Percentiles rank a stretch among this genome's conserved stretches.
Evolutionary conservation across 2,113 vertebrate genomes (phyloP).

Genomic region (Pyrgilauda ruficollis): DNA sequence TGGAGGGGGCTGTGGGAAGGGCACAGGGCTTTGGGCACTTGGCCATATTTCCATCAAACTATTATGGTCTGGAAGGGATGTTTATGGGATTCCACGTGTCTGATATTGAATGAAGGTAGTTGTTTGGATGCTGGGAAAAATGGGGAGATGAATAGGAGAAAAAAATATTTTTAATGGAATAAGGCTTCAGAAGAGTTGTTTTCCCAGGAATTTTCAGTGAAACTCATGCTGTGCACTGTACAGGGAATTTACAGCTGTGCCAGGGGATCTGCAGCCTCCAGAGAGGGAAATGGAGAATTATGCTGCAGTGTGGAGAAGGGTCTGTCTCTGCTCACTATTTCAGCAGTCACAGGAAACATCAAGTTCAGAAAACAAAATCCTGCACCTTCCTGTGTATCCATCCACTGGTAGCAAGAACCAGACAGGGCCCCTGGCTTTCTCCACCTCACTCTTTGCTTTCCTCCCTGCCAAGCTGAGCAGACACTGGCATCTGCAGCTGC

Average conservation of each 20-base stretch:
- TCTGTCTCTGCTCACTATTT: background rate
- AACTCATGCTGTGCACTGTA: background rate
- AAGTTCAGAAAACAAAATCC: background rate
- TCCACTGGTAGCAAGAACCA: background rate
- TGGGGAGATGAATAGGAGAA: background rate
- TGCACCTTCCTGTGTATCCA: background rate
- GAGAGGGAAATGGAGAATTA: background rate
- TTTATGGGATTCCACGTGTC: background rate
- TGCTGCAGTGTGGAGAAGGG: background rate
- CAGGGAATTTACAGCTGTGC: background rate
- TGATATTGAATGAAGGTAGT: background rate
- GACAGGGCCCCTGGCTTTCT: background rate
- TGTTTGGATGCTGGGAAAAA: background rate
- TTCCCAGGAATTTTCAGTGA: background rate
- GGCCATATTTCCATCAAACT: background rate
- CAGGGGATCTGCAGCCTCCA: background rate
- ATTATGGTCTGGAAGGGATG: background rate
- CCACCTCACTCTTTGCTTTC: background rate
- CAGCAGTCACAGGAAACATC: background rate
- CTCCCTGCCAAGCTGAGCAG: background rate
- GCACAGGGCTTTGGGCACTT: background rate
- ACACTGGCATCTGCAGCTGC: background rate
- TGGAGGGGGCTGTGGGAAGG: background rate
- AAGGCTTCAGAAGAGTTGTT: background rate
- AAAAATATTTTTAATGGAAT: background rate